Evolutionary conservation across 2,113 vertebrate species (phyloP).

Genomic region (Rhabdornis inornatus): DNA sequence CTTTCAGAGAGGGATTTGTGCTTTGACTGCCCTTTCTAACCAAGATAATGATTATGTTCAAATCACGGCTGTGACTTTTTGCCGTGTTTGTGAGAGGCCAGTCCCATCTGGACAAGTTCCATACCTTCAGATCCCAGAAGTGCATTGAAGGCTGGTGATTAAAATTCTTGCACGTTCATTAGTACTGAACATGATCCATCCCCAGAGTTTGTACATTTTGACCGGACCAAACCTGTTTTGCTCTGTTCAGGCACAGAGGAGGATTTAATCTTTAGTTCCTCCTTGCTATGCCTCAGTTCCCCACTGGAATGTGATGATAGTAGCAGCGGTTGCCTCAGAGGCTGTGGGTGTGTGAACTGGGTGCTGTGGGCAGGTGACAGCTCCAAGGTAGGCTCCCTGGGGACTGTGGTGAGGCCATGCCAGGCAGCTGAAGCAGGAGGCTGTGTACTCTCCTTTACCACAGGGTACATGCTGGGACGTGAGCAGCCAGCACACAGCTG

Average conservation of each 20-base stretch:
- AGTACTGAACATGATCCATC: not conserved
- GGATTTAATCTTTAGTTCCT: not conserved
- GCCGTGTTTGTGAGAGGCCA: not conserved
- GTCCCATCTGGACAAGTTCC: not conserved
- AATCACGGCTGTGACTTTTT: not conserved
- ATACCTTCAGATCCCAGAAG: not conserved
- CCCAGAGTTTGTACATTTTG: not conserved
- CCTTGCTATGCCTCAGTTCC: accelerated
- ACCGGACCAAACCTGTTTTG: not conserved
- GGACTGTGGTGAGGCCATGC: not conserved
- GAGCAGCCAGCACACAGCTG: not conserved
- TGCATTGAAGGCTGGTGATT: not conserved
- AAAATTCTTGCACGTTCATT: not conserved
- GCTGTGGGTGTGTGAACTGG: not conserved
- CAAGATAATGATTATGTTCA: not conserved
- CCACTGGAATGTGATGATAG: not conserved
- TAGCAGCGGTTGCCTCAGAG: not conserved
- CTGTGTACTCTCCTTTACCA: not conserved
- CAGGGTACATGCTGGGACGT: accelerated
- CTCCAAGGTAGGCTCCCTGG: not conserved
- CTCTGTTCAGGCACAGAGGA: not conserved
- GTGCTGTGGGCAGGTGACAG: not conserved
- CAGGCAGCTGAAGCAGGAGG: not conserved
- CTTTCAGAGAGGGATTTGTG: not conserved
- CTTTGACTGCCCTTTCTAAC: not conserved